Percentiles rank a stretch among this genome's conserved stretches.
These are phyloP conservation scores for Rhynchomys soricoides DNA, from an alignment of 2,113 vertebrate genomes.

Conservation along the genomic window DNA sequence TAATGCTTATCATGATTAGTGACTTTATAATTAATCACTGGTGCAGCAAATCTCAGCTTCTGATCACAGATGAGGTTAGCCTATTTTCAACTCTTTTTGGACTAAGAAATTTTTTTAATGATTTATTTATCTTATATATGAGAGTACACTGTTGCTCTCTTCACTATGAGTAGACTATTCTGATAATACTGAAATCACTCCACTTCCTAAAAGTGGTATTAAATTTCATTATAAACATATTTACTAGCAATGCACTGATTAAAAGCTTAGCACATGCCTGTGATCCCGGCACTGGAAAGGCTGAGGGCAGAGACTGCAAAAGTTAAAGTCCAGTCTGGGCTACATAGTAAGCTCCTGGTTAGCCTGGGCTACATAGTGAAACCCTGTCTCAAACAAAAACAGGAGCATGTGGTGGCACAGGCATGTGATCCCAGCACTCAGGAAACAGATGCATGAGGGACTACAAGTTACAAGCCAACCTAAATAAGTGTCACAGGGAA, in stretches of 20 bases:
- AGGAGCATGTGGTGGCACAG: not conserved
- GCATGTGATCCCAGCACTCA: not conserved
- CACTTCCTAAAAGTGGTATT: not conserved
- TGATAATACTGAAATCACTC: not conserved
- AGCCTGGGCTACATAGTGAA: not conserved
- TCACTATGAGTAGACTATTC: not conserved
- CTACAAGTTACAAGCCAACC: not conserved
- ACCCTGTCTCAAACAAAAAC: not conserved
- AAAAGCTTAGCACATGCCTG: not conserved
- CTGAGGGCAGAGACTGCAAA: not conserved
- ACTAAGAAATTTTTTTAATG: not conserved
- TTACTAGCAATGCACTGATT: not conserved
- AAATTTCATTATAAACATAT: slow-evolving; percentile 53
- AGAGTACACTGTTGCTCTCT: no score
- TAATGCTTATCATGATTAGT: not conserved
- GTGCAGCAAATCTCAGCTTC: not conserved
- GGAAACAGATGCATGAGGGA: not conserved
- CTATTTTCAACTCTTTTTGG: slow-evolving; percentile 44
- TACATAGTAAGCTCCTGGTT: not conserved
- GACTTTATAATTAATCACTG: slow-evolving; percentile 33
- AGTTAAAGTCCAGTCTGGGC: not conserved
- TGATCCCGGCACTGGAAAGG: not conserved
- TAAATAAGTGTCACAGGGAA: no score
- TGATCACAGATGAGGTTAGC: not conserved
- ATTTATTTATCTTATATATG: no score